Base-by-base conservation (phyloP, 2,113 vertebrate genomes). In the Conger conger region DNA sequence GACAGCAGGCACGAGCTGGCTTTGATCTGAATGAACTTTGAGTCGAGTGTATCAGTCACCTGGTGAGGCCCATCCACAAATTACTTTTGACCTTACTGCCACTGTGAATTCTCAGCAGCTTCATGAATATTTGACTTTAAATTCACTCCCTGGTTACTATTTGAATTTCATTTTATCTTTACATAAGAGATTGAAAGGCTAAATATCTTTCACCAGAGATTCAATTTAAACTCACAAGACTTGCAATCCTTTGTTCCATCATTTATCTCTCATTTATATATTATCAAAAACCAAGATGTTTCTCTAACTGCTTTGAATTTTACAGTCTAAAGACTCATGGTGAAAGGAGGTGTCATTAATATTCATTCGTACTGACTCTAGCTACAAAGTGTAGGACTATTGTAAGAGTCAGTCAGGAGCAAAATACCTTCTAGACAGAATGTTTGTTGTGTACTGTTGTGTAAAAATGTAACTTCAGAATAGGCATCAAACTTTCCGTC, bases 1-100 rank as follows among this genome's bases (percentile, higher is more conserved):
- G 90, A 90, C 86, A 87, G 86, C 91, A 87, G 76, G 68, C 63
- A 60, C 88, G 85, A 85, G 84, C 9, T 63, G 85, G 53, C 81
- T 53, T 88, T 89, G 85, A 87, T 89, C 68, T 79, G 88, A 86
- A 76, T n/a, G 1, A 45, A 80, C 80, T 84, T 38, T 81, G 85
- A 84, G 83, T 88, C 87, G 83, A 57, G 4, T 23, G 87, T 87
- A 3, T 11, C 60, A 77, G 81, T 85, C 84, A 1, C 85, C 83
- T 79, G 85, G 87, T 85, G 87, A n/a, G 87, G 73, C 30, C 0
- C 30, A 60, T 38, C 82, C 79, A 79, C 81, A 73, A 76, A 80
- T 83, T 83, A 37, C 88, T 86, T 87, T 80, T 84, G 50, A 85
- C 83, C 87, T 83, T 38, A 82, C 68, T 86, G 85, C 45, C 35